Base-by-base conservation (phyloP, 30 jellyfish, hydroid and myxozoan genomes). In the Pelagia noctiluca region DNA sequence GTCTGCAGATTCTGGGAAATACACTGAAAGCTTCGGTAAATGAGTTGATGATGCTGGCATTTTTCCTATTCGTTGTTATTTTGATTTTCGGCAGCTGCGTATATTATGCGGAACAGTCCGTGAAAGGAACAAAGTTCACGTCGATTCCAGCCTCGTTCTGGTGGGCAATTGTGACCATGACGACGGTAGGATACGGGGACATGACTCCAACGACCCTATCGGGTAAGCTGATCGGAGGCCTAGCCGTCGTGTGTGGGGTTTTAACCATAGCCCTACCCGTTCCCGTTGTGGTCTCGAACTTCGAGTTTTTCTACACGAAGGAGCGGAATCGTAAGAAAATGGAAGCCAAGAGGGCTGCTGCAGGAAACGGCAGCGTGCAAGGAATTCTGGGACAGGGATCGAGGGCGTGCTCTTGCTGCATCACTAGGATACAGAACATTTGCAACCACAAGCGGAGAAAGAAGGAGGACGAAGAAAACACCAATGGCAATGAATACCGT, bases 131-230 rank as follows among this genome's bases (percentile, higher is more conserved):
- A 31, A 87, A 87, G 68, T 93, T 93, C 90, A 76, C 71, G 0
- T 86, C 98, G n/a, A 93, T 93, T 24, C 98, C 98, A 50, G 88
- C 91, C 79, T 80, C 98, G 5, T 93, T 93, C 83, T 93, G 98
- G 98, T 93, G 98, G 98, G 96, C 97, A 18, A 93, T 93, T 46
- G 98, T 93, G 18, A 93, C 98, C 24, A 93, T 93, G 98, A 87
- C 98, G 47, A 93, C 98, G 0, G 98, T 93, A 11, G 98, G 98
- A 32, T 93, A 93, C 76, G 98, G 98, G 26, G 98, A 93, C 63
- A 93, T 93, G 98, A 48, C 78, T 90, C 98, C 98, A 5, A 69
- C 47, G 33, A 81, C 98, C 24, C 70, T 93, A 19, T 93, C 97
- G 98, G 98, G 98, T 7, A 91, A 87, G 53, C 31, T 93, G 2